These are phyloP conservation scores for Epicauta chinensis DNA, from an alignment of 1,140 invertebrate genomes.

Conservation along the genomic window DNA sequence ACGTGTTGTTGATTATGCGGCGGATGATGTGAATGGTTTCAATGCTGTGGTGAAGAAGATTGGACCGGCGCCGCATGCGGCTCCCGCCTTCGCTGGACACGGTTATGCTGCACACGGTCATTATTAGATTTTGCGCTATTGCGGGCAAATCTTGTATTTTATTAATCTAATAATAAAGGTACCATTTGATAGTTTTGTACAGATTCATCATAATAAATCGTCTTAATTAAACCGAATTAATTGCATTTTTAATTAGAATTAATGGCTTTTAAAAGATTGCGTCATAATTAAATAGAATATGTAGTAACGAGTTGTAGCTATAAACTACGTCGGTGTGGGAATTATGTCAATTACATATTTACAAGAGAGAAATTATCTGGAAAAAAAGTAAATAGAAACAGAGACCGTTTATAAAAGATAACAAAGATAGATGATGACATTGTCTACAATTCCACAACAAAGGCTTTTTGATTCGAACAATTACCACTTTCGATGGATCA, in stretches of 20 bases:
- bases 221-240: too few relatives aligned
- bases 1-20: conserved; percentile 57
- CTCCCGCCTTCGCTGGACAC: conserved; percentile 5
- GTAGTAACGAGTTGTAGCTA: not conserved
- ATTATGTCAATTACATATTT: not conserved
- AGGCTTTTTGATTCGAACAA: not conserved
- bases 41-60: conserved; percentile 42
- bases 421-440: too few relatives aligned
- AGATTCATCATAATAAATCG: not conserved
- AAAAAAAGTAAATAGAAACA: too few relatives aligned
- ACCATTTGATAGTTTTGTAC: not conserved
- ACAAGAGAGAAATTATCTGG: not conserved
- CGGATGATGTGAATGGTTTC: conserved; percentile 49
- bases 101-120: not conserved
- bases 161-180: not conserved
- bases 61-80: conserved; percentile 21
- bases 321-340: not conserved
- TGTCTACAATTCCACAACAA: too few relatives aligned
- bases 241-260: too few relatives aligned
- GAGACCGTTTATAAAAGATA: too few relatives aligned
- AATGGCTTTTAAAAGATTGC: not conserved
- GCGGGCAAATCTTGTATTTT: not conserved
- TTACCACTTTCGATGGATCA: too few relatives aligned
- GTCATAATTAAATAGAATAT: not conserved
- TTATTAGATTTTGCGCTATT: not conserved